Conservation (phyloP, 2,888 invertebrate genomes). For the Bombylius major region DNA sequence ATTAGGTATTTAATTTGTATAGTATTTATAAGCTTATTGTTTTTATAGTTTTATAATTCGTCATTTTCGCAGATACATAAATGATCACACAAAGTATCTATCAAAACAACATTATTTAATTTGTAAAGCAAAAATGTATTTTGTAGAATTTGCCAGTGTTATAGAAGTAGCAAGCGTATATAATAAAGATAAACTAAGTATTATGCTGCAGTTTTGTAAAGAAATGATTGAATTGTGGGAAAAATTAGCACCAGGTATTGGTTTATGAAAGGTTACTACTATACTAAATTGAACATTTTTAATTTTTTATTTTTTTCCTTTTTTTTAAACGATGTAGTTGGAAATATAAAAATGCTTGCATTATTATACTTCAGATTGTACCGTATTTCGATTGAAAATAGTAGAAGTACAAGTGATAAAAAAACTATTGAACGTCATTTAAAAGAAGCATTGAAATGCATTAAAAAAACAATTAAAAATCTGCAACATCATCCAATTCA, state of each 20-base stretch:
- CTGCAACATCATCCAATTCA: slow-evolving; percentile 57
- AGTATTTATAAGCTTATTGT: too few species aligned
- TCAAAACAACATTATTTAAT: slow-evolving; percentile 30
- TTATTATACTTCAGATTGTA: slow-evolving; percentile 61
- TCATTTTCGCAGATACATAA: slow-evolving; percentile 40
- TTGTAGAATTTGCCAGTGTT: too few species aligned
- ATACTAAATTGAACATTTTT: too few species aligned
- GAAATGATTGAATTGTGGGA: slow-evolving; percentile 49
- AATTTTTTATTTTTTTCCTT: too few species aligned
- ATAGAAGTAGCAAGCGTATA: too few species aligned
- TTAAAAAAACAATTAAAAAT: slow-evolving; percentile 45
- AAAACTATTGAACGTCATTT: slow-evolving; percentile 23
- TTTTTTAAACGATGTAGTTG: slow-evolving; percentile 38
- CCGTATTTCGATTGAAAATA: slow-evolving; percentile 57
- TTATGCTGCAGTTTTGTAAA: slow-evolving; percentile 52
- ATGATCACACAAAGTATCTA: slow-evolving; percentile 47
- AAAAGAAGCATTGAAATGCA: slow-evolving; percentile 29
- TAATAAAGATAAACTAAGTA: slow-evolving; percentile 46
- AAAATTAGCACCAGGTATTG: slow-evolving; percentile 51
- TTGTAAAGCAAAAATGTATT: too few species aligned
- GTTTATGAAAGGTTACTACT: too few species aligned
- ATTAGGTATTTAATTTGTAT: too few species aligned
- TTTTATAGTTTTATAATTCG: too few species aligned
- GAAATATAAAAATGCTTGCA: slow-evolving; percentile 52
- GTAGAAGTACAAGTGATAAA: slow-evolving; percentile 38